phyloP scores from a whole-genome alignment of 2,113 vertebrate genomes.

The Entomyzon cyanotis region DNA sequence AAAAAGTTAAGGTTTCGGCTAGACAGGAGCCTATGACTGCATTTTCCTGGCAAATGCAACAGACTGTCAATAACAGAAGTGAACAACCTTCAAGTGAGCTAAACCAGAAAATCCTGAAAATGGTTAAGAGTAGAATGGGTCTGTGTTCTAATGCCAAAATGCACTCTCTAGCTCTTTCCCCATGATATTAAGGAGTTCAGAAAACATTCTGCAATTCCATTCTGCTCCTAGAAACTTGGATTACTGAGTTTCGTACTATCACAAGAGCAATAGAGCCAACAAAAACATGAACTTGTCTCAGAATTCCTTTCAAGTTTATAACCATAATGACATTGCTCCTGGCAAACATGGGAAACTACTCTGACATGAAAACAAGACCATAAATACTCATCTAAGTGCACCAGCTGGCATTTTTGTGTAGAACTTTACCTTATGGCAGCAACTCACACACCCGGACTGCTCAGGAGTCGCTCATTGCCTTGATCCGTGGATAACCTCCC shows the following conservation, averaged over 20 bases:
- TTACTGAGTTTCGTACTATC: neutral
- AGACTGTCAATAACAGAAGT: neutral
- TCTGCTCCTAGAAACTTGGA: neutral
- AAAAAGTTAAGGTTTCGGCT: neutral
- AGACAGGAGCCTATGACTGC: neutral
- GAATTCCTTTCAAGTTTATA: neutral
- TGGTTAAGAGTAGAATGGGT: neutral
- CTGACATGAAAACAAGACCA: neutral
- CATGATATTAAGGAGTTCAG: neutral
- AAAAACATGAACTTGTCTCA: neutral
- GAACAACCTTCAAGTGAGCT: neutral
- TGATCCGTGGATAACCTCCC: neutral
- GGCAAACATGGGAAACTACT: neutral
- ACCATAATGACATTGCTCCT: neutral
- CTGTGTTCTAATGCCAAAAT: neutral
- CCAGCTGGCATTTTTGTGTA: neutral
- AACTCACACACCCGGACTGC: neutral
- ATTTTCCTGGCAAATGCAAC: neutral
- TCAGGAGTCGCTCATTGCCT: neutral
- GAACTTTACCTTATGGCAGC: neutral
- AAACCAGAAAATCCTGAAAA: neutral
- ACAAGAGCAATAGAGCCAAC: fast-evolving
- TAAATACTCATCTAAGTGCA: neutral
- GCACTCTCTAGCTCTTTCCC: neutral
- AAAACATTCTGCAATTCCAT: neutral